Evolutionary conservation across 2,797 vertebrate species (phyloP), one percentile per base, ranked within the genome.

Genomic region (Otolemur crassicaudatus): DNA sequence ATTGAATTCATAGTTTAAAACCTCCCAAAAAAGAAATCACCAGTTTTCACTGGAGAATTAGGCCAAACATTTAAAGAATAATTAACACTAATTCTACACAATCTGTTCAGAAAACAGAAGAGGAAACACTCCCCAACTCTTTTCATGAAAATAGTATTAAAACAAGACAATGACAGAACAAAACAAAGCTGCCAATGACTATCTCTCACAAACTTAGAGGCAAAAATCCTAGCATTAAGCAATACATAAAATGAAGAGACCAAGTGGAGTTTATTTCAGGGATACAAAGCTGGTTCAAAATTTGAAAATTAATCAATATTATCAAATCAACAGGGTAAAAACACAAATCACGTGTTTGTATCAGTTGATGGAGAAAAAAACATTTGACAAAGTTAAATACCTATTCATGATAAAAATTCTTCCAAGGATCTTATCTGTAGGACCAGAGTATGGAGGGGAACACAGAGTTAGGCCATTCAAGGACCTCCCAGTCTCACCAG

Each of bases 31-130:
- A 83, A 34, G 37, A 76, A 92, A 92, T 60, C 16, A 29, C 37
- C 61, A 92, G 14, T 29, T 82, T 92, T 84, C 43, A 83, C 80
- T 73, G 61, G 31, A 84, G 58, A 84, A 92, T 60, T 69, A 67
- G 10, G 76, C 22, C 29, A 40, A 60, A 87, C 34, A 87, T 27
- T 61, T 92, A 58, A 69, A 69, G 37, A 80, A 80, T 3, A 67
- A 67, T 56, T 70, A 81, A 27, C 31, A 85, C n/a, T 13, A 63
- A 61, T 46, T 61, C 13, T n/a, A 46, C 29, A 58, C 63, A 70
- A 34, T 46, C 9, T 60, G 53, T 72, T 82, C 53, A 46, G 29
- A 72, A 80, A 90, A 70, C 27, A 70, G 27, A 37, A 80, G 20
- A 60, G 2, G 46, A 14, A 81, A 81, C 5, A 34, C 3, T 80